Percentiles rank a stretch among this genome's conserved stretches.
Conservation (phyloP, 1,140 invertebrate species). For the Lordiphosa collinella region DNA sequence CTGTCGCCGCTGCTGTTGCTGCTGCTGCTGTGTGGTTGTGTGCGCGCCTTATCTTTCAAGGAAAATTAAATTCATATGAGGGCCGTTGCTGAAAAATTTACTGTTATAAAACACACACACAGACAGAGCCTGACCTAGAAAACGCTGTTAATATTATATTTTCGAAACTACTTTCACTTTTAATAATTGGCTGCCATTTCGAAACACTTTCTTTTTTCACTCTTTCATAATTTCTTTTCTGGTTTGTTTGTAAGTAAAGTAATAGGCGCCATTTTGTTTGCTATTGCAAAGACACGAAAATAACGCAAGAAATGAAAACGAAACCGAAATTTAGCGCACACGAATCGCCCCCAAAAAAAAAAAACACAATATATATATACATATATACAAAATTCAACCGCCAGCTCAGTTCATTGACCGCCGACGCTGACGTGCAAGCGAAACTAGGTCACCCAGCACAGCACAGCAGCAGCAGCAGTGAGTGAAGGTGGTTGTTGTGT, state of each 20-base stretch:
- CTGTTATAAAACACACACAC: slow-evolving; percentile 48
- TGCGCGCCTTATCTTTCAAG: slow-evolving; percentile 69
- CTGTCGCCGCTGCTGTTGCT: slow-evolving; percentile 15
- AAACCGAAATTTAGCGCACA: slow-evolving; percentile 74
- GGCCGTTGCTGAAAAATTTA: slow-evolving; percentile 57
- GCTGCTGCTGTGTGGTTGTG: not conserved
- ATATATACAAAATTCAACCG: slow-evolving; percentile 37
- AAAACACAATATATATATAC: slow-evolving; percentile 12
- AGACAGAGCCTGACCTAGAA: slow-evolving; percentile 58
- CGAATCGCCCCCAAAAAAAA: slow-evolving; percentile 37
- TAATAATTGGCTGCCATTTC: slow-evolving; percentile 55
- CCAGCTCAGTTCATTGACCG: slow-evolving; percentile 71
- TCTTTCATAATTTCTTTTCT: slow-evolving; percentile 76
- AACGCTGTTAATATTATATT: slow-evolving; percentile 34
- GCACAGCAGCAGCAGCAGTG: slow-evolving; percentile 41
- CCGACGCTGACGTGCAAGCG: slow-evolving; percentile 41
- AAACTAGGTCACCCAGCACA: slow-evolving; percentile 59
- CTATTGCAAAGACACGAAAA: slow-evolving; percentile 74
- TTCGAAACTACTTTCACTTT: slow-evolving; percentile 61
- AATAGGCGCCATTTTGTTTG: slow-evolving; percentile 70
- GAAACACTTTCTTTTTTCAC: slow-evolving; percentile 73
- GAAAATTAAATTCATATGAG: slow-evolving; percentile 64
- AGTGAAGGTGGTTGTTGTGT: slow-evolving; percentile 54
- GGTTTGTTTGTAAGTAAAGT: slow-evolving; percentile 37
- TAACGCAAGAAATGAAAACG: slow-evolving; percentile 78